Evolutionary conservation across 2,888 invertebrate genomes (phyloP).

Genomic region (Synanthedon formicaeformis): DNA sequence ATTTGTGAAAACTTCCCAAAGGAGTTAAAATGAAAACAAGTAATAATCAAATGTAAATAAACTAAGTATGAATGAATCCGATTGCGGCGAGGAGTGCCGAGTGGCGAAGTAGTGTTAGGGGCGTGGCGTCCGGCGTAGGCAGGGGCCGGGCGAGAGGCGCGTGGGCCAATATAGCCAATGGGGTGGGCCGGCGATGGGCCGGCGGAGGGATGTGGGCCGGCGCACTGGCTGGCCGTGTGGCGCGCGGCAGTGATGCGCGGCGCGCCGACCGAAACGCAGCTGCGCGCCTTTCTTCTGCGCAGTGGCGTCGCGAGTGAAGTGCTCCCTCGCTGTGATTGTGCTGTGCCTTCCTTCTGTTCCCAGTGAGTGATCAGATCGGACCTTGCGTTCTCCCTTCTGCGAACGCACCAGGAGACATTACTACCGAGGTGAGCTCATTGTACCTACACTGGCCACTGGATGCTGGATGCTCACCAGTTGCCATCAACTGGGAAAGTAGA

Average conservation of each 20-base stretch:
- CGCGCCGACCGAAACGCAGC: conserved; percentile 27
- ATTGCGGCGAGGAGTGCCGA: too few relatives aligned
- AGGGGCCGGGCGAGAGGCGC: too few relatives aligned
- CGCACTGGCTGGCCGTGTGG: conserved; percentile 2
- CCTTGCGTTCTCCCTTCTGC: too few relatives aligned
- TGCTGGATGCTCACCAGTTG: neutral
- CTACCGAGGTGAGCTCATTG: neutral
- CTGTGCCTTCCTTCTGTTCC: conserved; percentile 1
- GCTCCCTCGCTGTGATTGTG: conserved; percentile 12
- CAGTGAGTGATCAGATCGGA: too few relatives aligned
- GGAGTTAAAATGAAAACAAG: too few relatives aligned
- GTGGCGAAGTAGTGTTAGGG: neutral
- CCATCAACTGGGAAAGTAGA: neutral
- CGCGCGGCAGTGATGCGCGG: conserved; percentile 31
- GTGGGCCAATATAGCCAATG: neutral
- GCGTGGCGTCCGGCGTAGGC: neutral
- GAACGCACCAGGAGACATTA: neutral
- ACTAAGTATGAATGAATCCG: too few relatives aligned
- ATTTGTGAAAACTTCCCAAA: too few relatives aligned
- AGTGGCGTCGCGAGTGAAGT: conserved; percentile 3
- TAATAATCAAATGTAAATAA: too few relatives aligned
- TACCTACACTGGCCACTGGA: neutral
- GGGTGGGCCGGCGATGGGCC: conserved; percentile 9
- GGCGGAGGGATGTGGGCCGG: conserved; percentile 8
- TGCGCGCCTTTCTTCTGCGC: conserved; percentile 5